phyloP scores from a whole-genome alignment of 1,140 invertebrate genomes.

The Musca vetustissima region DNA sequence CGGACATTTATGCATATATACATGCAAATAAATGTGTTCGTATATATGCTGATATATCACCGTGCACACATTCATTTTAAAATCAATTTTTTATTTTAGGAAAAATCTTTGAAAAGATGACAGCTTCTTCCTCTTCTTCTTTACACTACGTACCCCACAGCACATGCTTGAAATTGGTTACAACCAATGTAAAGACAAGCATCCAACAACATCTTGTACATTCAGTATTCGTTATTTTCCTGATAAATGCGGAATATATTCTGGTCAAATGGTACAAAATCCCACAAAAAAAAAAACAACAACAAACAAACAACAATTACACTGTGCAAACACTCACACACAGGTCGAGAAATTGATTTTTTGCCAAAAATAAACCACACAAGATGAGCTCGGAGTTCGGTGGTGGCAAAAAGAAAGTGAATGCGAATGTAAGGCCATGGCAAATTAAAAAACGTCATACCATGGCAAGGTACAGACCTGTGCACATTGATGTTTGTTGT shows the following conservation, averaged over 20 bases:
- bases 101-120: no score
- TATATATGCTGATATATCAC: no score
- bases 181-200: not conserved
- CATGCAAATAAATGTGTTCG: no score
- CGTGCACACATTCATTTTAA: no score
- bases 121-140: no score
- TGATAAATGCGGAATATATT: slow-evolving; percentile 12
- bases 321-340: not conserved
- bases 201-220: not conserved
- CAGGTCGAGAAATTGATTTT: slow-evolving; percentile 2
- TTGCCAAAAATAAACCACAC: slow-evolving; percentile 8
- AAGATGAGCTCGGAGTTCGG: not conserved
- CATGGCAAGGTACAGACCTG: not conserved
- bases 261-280: not conserved
- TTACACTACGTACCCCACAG: not conserved
- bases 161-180: not conserved
- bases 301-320: no score
- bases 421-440: slow-evolving; percentile 11
- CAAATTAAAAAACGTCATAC: not conserved
- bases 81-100: no score
- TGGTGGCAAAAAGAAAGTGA: not conserved
- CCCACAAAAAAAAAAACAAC: no score
- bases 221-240: not conserved
- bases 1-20: no score
- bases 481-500: not conserved